A percentile compares a stretch with the other conserved stretches of the same genome.
Conservation (phyloP, 2,113 vertebrate genomes). For the Centrocercus urophasianus region DNA sequence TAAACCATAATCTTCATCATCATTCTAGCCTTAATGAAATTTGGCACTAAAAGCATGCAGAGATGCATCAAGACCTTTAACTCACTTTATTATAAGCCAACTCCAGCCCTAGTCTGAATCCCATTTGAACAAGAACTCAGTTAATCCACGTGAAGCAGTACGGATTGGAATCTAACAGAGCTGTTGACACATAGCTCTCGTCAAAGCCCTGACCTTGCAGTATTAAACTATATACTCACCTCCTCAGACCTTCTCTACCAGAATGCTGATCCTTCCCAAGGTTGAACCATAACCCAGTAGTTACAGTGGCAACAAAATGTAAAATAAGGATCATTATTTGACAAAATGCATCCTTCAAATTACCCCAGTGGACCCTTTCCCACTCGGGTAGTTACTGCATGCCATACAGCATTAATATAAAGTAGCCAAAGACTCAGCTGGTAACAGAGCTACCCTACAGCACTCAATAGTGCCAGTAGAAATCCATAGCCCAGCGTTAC, state of each 20-base stretch:
- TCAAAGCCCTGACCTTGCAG: not conserved
- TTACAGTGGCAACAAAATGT: not conserved
- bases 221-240: not conserved
- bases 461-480: not conserved
- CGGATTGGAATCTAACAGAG: not conserved
- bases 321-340: not conserved
- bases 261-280: not conserved
- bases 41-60: not conserved
- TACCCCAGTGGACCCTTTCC: not conserved
- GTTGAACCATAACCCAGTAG: not conserved
- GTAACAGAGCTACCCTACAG: not conserved
- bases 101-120: not conserved
- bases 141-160: fast-evolving
- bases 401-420: not conserved
- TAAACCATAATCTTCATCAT: not conserved
- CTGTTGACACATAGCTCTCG: not conserved
- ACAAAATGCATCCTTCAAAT: not conserved
- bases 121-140: not conserved
- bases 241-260: not conserved
- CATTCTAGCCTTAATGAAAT: not conserved
- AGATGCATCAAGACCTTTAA: not conserved
- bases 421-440: not conserved
- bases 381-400: not conserved
- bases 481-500: not conserved
- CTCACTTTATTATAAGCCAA: not conserved